Base-by-base conservation (phyloP, 2,113 vertebrate genomes). In the Stigmatopora argus region DNA sequence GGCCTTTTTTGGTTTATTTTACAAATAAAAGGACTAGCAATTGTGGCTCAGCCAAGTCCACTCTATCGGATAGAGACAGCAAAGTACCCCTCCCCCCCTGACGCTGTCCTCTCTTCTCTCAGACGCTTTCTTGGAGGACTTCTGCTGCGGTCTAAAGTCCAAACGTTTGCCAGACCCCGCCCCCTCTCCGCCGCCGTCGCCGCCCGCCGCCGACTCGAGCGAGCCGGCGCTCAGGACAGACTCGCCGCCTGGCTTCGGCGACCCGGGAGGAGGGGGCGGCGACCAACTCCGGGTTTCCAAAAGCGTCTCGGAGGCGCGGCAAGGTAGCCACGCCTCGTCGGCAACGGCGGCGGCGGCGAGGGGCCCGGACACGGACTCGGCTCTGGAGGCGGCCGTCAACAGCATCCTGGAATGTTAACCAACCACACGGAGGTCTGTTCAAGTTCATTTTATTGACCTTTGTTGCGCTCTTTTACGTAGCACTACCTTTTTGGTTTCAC, bases 381-480 rank as follows among this genome's bases (percentile, higher is more conserved):
- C 96, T 90, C 92, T 99, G 74, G 97, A 99, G 93, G 97, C 97
- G 57, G 97, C 97, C 80, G 96, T 99, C 90, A 99, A 99, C 93
- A 99, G 97, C 93, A 99, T 99, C 87, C 88, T 99, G 85, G 95
- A 99, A 92, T 99, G 96, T 94, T 99, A 93, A 77, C 88, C 91
- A 41, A 14, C 64, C 61, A 44, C 17, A 35, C 70, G 65, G 58
- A 56, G 64, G 45, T 64, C 35, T 21, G 15, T 48, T 57, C 41
- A 67, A 38, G 21, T 55, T 15, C 21, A 48, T 67, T 11, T 61
- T 5, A 31, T 31, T 34, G 38, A 19, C 41, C 18, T 45, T 56
- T 56, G 53, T 34, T 31, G n/a, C 9, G 59, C 19, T 61, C 38
- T 61, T 31, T 45, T 14, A 61, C 44, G n/a, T 59, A 59, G 57